Evolutionary conservation across 2,888 invertebrate species (phyloP), one percentile per base, ranked within the genome.

Genomic region (Metopia argyrocephala): DNA sequence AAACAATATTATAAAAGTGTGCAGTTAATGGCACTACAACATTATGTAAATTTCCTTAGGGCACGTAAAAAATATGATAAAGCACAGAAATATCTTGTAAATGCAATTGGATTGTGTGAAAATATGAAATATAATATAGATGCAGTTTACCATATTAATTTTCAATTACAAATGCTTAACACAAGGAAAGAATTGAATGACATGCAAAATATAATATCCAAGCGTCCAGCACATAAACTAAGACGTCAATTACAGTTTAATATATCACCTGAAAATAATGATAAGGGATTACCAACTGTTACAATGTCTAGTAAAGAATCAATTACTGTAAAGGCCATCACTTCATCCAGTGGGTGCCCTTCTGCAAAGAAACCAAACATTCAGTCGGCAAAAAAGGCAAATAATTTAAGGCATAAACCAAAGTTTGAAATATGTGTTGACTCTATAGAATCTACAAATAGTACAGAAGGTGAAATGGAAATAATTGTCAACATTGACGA

Each of bases 41-140:
- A 88, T 20, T 87, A 87, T 56, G 83, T 85, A 1, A 89, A 90
- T 75, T 86, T 85, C 46, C 81, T 89, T 48, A 87, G 90, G 3
- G 84, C 84, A 20, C 79, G 78, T 2, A 78, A 80, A 2, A 84
- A 85, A 27, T 84, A 85, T 12, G 79, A 84, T 2, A 79, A 84
- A 75, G 89, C 89, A 0, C 66, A 86, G 0, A 59, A 81, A 5
- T 64, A 84, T 18, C 79, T 85, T 4, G 45, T 85, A 25, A 6
- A 64, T 12, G 86, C 84, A 0, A 23, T 86, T 1, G 59, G 78
- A 18, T 59, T 79, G 81, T 86, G 57, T 86, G 52, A 59, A 23
- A 48, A 50, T 0, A 62, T 69, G 18, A 71, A 57, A 48, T 76
- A 73, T 20, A 73, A 82, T 56, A 64, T 83, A 20, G 89, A 88